A percentile compares a stretch with the other conserved stretches of the same genome.
Evolutionary conservation across 2,888 invertebrate species (phyloP).

Genomic region (Dromius quadrimaculatus): DNA sequence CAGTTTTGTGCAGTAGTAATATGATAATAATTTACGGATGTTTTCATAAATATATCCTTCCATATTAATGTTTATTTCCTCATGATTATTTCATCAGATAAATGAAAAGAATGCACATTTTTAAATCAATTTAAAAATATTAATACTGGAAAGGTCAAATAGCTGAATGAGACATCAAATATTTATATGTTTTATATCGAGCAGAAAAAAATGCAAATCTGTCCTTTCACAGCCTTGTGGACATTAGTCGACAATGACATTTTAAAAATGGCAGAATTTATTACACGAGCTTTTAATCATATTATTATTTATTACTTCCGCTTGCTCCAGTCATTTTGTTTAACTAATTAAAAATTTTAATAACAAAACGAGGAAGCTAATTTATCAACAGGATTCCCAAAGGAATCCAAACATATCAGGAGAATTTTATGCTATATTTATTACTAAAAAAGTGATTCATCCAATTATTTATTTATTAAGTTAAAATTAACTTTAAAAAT

Average conservation of each 20-base stretch:
- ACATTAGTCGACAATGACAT: neutral
- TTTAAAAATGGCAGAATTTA: slow-evolving; percentile 1
- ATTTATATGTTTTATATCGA: neutral
- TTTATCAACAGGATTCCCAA: neutral
- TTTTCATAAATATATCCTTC: neutral
- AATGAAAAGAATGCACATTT: neutral
- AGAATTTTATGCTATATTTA: neutral
- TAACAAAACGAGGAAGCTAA: neutral
- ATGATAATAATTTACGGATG: slow-evolving; percentile 18
- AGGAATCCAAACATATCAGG: neutral
- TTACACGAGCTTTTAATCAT: neutral
- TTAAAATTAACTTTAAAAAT: slow-evolving; percentile 14
- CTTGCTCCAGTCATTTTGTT: slow-evolving; percentile 4
- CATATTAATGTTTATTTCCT: slow-evolving; percentile 17
- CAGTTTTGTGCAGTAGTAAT: neutral
- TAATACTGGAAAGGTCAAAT: neutral
- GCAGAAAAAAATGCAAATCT: neutral
- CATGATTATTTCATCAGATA: neutral
- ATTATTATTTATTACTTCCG: slow-evolving; percentile 3
- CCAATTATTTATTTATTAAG: neutral
- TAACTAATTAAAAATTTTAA: neutral
- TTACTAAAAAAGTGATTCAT: neutral
- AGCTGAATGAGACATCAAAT: neutral
- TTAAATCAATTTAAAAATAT: neutral
- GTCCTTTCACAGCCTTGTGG: neutral